A percentile compares a stretch with the other conserved stretches of the same genome.
Conservation (phyloP, 2,113 vertebrate species). For the Paralichthys olivaceus region DNA sequence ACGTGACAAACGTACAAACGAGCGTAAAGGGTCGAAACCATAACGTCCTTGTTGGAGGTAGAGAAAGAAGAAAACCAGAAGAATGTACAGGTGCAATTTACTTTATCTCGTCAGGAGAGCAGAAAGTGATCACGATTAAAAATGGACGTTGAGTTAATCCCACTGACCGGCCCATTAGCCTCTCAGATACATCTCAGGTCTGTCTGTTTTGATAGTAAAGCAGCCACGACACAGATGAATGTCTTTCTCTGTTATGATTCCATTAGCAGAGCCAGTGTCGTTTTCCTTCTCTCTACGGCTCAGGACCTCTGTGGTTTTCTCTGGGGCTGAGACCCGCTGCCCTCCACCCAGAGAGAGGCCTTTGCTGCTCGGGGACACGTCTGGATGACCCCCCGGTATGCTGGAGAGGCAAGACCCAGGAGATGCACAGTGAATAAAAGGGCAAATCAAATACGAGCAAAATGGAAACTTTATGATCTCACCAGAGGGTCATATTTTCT, state of each 20-base stretch:
- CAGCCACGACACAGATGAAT: conserved; percentile 58
- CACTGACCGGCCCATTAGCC: conserved; percentile 57
- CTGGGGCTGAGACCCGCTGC: conserved; percentile 2
- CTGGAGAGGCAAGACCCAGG: conserved; percentile 33
- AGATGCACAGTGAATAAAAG: conserved; percentile 34
- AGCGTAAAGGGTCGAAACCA: too few species aligned
- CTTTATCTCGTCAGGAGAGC: neutral
- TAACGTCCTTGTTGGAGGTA: too few species aligned
- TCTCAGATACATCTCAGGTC: conserved; percentile 37
- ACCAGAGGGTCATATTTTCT: conserved; percentile 15
- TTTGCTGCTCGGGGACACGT: conserved; percentile 42
- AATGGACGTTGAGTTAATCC: conserved; percentile 26
- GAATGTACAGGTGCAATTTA: neutral
- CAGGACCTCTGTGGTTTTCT: conserved; percentile 32
- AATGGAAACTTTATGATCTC: conserved; percentile 33
- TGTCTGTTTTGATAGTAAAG: conserved; percentile 64
- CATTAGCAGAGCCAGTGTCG: conserved; percentile 59
- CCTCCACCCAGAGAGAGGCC: conserved; percentile 23
- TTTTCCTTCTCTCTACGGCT: conserved; percentile 57
- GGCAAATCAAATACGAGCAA: conserved; percentile 35
- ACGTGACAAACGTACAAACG: too few species aligned
- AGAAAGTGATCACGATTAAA: conserved; percentile 43
- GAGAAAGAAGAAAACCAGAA: too few species aligned
- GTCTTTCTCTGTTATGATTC: conserved; percentile 64
- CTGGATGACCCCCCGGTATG: conserved; percentile 64